Conservation (phyloP, 1,140 invertebrate genomes). For the Anagrus nilaparvatae region DNA sequence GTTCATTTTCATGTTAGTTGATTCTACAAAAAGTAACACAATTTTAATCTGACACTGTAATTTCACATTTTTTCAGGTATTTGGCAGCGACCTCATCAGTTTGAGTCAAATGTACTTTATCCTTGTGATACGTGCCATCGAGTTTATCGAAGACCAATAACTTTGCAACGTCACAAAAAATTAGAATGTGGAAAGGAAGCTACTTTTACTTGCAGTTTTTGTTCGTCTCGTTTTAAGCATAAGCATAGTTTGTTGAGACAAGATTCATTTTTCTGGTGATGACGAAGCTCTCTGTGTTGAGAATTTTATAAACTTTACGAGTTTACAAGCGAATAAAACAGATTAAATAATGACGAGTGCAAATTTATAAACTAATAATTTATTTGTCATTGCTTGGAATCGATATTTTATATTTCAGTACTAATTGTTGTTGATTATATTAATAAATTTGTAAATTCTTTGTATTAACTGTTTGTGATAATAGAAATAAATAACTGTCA, state of each 20-base stretch:
- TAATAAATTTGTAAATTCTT: too few species aligned
- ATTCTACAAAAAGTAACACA: too few species aligned
- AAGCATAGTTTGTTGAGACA: conserved; percentile 36
- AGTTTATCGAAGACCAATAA: conserved; percentile 31
- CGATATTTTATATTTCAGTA: conserved; percentile 19
- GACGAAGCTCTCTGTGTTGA: too few species aligned
- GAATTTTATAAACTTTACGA: conserved; percentile 12
- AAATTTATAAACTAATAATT: too few species aligned
- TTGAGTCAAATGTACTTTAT: conserved; percentile 1
- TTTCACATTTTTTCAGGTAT: conserved; percentile 12
- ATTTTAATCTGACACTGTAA: too few species aligned
- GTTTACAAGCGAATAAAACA: conserved; percentile 7
- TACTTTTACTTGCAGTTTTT: conserved; percentile 32
- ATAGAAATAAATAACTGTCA: too few species aligned
- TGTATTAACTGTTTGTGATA: too few species aligned
- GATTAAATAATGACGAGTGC: conserved; percentile 2
- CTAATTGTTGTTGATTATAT: conserved; percentile 30
- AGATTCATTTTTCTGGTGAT: conserved; percentile 23
- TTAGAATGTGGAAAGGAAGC: conserved; percentile 38
- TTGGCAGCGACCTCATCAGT: background rate
- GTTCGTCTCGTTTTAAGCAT: conserved; percentile 36
- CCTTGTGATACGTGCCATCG: conserved; percentile 33
- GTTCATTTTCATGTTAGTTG: too few species aligned
- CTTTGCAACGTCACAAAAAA: conserved; percentile 36
- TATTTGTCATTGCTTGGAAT: too few species aligned